These are phyloP conservation scores for Frieseomelitta varia DNA, from an alignment of 1,140 invertebrate genomes.

Conservation along the genomic window DNA sequence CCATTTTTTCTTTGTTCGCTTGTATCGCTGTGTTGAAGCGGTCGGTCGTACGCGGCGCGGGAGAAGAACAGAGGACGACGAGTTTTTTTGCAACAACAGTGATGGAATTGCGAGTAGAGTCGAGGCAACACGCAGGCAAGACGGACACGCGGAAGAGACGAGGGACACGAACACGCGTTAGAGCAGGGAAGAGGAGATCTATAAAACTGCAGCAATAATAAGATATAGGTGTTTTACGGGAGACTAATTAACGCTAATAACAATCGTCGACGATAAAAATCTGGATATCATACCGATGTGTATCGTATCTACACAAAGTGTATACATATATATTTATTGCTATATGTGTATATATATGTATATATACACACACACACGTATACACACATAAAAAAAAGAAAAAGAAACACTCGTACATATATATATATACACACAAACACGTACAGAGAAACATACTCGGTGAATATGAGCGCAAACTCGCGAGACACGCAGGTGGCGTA, in stretches of 20 bases:
- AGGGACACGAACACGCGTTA: conserved; percentile 18
- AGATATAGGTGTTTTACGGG: conserved; percentile 74
- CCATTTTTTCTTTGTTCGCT: too few relatives aligned
- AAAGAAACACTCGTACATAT: background rate
- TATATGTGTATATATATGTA: conserved; percentile 29
- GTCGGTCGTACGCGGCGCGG: conserved; percentile 17
- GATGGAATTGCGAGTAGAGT: too few relatives aligned
- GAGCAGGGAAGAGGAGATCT: conserved; percentile 39
- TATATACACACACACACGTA: background rate
- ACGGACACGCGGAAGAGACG: conserved; percentile 3
- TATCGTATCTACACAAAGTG: conserved; percentile 54
- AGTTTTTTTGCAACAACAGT: background rate
- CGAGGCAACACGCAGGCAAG: background rate
- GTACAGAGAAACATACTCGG: background rate
- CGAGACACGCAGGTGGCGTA: background rate
- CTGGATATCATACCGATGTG: conserved; percentile 52
- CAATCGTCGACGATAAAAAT: conserved; percentile 52
- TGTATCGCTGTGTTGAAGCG: conserved; percentile 33
- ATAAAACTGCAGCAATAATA: conserved; percentile 80
- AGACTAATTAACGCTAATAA: conserved; percentile 62
- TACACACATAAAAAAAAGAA: conserved; percentile 16
- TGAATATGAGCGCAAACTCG: background rate
- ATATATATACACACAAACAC: background rate
- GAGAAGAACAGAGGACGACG: background rate
- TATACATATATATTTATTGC: conserved; percentile 46